A percentile compares a stretch with the other conserved stretches of the same genome.
phyloP scores from a whole-genome alignment of 2,113 vertebrate genomes.

The Platysternon megacephalum region DNA sequence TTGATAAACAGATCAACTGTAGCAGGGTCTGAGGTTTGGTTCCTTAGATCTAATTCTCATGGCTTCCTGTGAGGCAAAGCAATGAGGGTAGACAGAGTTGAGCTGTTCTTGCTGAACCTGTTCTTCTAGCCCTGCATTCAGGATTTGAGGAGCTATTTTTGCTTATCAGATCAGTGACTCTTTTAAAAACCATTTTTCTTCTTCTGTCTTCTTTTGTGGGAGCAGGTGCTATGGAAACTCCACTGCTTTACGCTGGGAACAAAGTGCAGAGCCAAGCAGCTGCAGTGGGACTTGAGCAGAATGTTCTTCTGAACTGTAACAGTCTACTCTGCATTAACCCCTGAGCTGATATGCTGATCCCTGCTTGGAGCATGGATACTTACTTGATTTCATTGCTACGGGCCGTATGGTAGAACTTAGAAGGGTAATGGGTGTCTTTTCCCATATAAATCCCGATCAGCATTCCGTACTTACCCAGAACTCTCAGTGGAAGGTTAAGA shows the following conservation, averaged over 20 bases:
- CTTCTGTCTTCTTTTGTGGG: constrained; percentile 17
- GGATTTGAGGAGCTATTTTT: neutral
- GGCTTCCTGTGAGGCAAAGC: constrained; percentile 20
- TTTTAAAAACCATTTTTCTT: constrained; percentile 46
- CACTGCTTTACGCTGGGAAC: neutral
- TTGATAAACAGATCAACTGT: neutral
- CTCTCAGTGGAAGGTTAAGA: neutral
- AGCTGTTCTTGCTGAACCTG: constrained; percentile 62
- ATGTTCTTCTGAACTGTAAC: neutral
- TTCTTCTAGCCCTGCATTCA: neutral
- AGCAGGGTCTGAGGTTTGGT: neutral
- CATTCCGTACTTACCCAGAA: neutral
- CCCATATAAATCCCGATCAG: neutral
- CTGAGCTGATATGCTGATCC: fast-evolving
- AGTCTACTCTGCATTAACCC: neutral
- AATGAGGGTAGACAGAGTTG: constrained; percentile 29
- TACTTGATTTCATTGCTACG: neutral
- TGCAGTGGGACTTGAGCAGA: neutral
- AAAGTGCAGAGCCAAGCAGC: neutral
- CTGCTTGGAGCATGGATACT: neutral
- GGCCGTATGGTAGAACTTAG: no score
- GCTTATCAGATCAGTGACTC: constrained; percentile 34
- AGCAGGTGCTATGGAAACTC: neutral
- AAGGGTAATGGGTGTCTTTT: neutral
- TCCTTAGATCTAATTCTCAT: constrained; percentile 35